Percentiles rank a stretch among this genome's conserved stretches.
These are phyloP conservation scores for Capra hircus DNA, from an alignment of 2,113 vertebrate genomes.

Conservation along the genomic window DNA sequence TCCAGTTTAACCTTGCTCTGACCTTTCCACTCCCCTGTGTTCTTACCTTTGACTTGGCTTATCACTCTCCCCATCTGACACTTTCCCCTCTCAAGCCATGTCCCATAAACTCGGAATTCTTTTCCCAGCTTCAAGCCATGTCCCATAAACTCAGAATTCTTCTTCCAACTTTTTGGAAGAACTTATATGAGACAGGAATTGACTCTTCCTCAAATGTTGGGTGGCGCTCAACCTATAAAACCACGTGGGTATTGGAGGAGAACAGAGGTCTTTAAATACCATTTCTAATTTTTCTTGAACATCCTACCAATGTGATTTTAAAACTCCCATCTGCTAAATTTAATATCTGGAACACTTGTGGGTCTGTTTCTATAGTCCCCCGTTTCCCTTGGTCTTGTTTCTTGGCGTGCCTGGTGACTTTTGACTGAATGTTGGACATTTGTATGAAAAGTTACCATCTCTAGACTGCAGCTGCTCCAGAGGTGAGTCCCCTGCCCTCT, in stretches of 20 bases:
- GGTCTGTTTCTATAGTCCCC: not conserved
- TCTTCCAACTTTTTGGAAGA: not conserved
- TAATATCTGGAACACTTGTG: not conserved
- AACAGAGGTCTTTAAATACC: not conserved
- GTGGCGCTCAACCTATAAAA: not conserved
- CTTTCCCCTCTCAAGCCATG: not conserved
- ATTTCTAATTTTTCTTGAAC: not conserved
- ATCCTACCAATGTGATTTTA: not conserved
- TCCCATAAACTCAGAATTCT: not conserved
- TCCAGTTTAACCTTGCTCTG: not conserved
- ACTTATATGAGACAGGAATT: not conserved
- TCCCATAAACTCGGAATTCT: not conserved
- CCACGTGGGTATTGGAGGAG: too few species aligned
- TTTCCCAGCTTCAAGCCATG: not conserved
- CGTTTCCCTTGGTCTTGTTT: not conserved
- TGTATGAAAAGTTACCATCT: too few species aligned
- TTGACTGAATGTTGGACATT: not conserved
- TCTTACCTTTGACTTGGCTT: not conserved
- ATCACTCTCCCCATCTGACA: not conserved
- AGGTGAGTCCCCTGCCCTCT: not conserved
- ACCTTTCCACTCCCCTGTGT: accelerated
- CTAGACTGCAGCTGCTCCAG: not conserved
- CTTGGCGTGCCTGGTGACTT: not conserved
- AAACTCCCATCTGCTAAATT: not conserved
- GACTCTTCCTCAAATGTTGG: not conserved